phyloP scores from a whole-genome alignment of 2,797 vertebrate genomes.

The Cuculus canorus region DNA sequence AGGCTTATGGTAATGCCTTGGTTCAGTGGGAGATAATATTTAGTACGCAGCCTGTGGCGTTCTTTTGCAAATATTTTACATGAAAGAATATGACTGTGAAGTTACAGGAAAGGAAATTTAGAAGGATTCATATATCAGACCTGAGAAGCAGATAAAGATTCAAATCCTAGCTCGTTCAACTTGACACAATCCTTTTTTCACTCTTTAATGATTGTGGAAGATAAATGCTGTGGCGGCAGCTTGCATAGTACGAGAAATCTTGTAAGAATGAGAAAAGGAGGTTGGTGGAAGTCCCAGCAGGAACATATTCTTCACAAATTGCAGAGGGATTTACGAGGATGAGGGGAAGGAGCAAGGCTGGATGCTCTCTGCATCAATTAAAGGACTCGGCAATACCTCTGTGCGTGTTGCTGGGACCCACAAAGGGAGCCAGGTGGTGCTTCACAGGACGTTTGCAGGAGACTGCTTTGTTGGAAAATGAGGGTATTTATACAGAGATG shows the following conservation, averaged over 20 bases:
- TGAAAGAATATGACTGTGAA: not conserved
- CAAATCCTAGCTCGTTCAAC: not conserved
- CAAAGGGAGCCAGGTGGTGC: not conserved
- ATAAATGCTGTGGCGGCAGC: not conserved
- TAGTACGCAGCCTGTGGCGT: not conserved
- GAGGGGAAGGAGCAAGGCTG: not conserved
- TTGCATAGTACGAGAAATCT: not conserved
- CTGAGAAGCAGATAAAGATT: not conserved
- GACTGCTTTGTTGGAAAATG: not conserved
- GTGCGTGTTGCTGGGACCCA: not conserved
- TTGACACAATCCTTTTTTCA: not conserved
- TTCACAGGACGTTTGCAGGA: not conserved
- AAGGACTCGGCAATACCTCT: not conserved
- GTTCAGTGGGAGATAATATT: not conserved
- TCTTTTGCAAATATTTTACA: not conserved
- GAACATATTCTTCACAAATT: not conserved
- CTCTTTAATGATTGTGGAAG: not conserved
- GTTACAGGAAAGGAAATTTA: not conserved
- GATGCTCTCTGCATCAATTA: not conserved
- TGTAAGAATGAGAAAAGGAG: not conserved
- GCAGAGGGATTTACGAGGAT: not conserved
- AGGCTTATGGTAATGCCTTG: not conserved
- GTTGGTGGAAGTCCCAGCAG: not conserved
- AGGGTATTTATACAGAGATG: not conserved
- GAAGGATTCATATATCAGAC: not conserved